Evolutionary conservation across 2,797 vertebrate species (phyloP), one percentile per base, ranked within the genome.

Genomic region (Uromys caudimaculatus): DNA sequence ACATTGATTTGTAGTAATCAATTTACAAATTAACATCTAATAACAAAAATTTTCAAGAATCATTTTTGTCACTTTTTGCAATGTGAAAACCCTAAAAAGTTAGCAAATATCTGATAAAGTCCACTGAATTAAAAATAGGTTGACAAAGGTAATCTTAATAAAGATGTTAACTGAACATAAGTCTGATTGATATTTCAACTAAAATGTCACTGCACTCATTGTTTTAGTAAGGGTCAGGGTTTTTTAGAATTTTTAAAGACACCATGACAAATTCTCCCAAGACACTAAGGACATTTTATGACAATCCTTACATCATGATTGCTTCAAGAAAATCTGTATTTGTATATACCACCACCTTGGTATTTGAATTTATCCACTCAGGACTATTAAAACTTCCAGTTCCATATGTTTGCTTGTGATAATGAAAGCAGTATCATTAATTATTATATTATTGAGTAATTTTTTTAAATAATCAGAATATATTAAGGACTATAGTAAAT

Each of bases 11-110:
- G 1, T 32, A 41, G 19, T 23, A 4, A 62, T 82, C 82, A 73
- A 64, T 77, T 92, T 93, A 56, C n/a, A 86, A 87, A 95, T 23
- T 85, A 21, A 7, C 12, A 94, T 92, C 90, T 83, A n/a, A 75
- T 50, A 86, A 85, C 6, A 83, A 7, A 79, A 84, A 24, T 89
- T 35, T 90, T 64, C 89, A 75, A 54, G 2, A 38, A 10, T 4
- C n/a, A 77, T 77, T 67, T 41, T n/a, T 76, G 32, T 4, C 56
- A 83, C 29, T 38, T 85, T 95, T 73, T 11, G 73, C 24, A 86
- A 77, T 89, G 0, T 35, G 4, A 85, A 64, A 81, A 11, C 2
- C 17, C n/a, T 10, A 38, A 56, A 90, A 54, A 44, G 10, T 78
- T 52, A 85, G 41, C 75, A 83, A 93, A 91, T 4, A 16, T 64